Evolutionary conservation across 92 coral and sea anemone genomes (phyloP).

Genomic region (Porites cylindrica): DNA sequence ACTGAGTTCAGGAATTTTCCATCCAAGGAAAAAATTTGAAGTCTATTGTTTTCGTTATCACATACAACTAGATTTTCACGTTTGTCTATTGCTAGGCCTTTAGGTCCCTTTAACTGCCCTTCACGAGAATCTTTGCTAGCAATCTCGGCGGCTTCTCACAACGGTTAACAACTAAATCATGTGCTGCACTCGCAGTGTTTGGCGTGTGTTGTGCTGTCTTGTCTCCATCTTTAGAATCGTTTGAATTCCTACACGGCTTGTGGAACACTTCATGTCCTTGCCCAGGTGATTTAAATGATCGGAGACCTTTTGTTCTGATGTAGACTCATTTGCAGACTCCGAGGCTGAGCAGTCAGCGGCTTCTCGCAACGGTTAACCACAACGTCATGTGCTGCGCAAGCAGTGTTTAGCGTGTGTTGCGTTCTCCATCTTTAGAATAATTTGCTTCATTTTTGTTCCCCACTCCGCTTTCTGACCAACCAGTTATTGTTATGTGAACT

Average conservation of each 20-base stretch:
- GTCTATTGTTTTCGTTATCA: constrained; percentile 4
- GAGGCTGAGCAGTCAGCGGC: constrained; percentile 48
- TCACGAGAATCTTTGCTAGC: constrained; percentile 46
- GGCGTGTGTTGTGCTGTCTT: constrained; percentile 50
- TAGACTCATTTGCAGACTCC: too few species aligned
- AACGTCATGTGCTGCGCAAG: constrained; percentile 42
- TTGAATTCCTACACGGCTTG: too few species aligned
- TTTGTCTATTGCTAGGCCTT: constrained; percentile 53
- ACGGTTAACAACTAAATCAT: constrained; percentile 29
- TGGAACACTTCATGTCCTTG: too few species aligned
- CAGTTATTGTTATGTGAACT: constrained; percentile 27
- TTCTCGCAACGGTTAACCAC: constrained; percentile 24
- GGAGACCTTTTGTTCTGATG: too few species aligned
- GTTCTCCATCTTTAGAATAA: not conserved
- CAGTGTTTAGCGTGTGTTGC: constrained; percentile 28
- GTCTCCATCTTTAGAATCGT: constrained; percentile 53
- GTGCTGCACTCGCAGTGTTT: constrained; percentile 25
- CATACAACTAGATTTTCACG: constrained; percentile 52
- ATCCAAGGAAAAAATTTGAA: not conserved
- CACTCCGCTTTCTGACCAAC: not conserved
- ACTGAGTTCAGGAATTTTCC: constrained; percentile 23
- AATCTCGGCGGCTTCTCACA: constrained; percentile 34
- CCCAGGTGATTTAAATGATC: too few species aligned
- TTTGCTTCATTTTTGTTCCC: constrained; percentile 8
- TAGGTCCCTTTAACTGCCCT: constrained; percentile 45